phyloP scores from a whole-genome alignment of 2,888 invertebrate species.

The Hesperia comma region DNA sequence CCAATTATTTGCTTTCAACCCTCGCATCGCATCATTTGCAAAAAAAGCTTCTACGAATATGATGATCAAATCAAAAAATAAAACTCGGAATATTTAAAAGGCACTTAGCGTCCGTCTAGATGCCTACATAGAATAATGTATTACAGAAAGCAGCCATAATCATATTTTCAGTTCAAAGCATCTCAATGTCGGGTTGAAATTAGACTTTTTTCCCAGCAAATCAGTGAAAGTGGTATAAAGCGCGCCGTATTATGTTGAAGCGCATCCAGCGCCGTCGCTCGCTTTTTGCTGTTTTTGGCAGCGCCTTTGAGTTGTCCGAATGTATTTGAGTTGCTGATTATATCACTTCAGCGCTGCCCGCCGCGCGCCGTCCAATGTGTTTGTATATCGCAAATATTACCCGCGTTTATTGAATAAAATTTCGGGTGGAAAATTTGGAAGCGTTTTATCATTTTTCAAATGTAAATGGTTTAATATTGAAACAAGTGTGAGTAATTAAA shows the following conservation, averaged over 20 bases:
- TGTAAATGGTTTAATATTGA: constrained; percentile 5
- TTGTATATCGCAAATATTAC: constrained; percentile 28
- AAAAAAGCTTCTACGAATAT: too few species aligned
- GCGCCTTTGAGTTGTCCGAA: constrained; percentile 30
- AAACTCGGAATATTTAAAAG: not conserved
- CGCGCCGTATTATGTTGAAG: constrained; percentile 7
- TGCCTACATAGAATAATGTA: not conserved
- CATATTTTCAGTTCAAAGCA: not conserved
- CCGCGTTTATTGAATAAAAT: constrained; percentile 21
- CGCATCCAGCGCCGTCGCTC: constrained; percentile 15
- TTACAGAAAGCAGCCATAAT: not conserved
- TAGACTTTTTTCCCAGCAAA: not conserved
- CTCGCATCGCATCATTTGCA: too few species aligned
- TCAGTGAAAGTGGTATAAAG: constrained; percentile 13
- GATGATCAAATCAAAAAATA: too few species aligned
- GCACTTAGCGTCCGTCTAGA: not conserved
- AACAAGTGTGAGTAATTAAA: not conserved
- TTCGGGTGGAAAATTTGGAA: constrained; percentile 11
- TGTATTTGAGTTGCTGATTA: constrained; percentile 32
- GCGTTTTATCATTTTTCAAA: not conserved
- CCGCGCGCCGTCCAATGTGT: constrained; percentile 3
- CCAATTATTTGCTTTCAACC: too few species aligned
- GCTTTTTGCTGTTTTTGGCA: constrained; percentile 26
- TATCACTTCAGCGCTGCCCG: constrained; percentile 26
- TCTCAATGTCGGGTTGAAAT: constrained; percentile 2